These are phyloP conservation scores for Osmerus eperlanus DNA, from an alignment of 2,113 vertebrate genomes.

Conservation along the genomic window DNA sequence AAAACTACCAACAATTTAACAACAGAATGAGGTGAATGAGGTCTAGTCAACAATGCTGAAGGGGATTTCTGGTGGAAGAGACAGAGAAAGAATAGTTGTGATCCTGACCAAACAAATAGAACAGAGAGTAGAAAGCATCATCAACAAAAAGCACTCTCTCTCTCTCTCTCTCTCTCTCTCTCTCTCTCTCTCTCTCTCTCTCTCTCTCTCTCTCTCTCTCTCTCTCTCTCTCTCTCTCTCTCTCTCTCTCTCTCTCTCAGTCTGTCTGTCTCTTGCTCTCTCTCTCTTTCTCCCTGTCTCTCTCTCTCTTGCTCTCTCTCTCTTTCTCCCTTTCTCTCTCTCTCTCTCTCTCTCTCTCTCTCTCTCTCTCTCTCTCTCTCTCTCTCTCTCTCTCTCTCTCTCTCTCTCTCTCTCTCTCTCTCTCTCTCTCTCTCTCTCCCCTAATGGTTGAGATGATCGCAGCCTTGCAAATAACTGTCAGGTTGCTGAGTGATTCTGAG, in stretches of 20 bases:
- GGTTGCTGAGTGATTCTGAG: slow-evolving; percentile 24
- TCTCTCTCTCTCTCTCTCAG: background rate
- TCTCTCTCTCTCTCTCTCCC: background rate
- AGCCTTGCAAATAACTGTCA: slow-evolving; percentile 28
- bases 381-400: background rate
- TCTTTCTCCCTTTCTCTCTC: background rate
- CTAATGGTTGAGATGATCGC: slow-evolving; percentile 5
- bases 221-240: background rate
- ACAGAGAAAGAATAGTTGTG: no score
- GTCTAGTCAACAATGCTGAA: background rate
- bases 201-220: background rate
- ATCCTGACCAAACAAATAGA: no score
- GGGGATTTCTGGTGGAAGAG: no score
- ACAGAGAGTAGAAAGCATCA: no score
- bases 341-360: background rate
- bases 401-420: no score
- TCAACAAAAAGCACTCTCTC: no score
- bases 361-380: slow-evolving; percentile 2
- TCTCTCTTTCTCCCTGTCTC: background rate
- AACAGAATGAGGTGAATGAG: background rate
- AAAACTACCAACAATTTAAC: no score
- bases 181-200: no score
- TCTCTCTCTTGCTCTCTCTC: background rate
- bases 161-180: background rate
- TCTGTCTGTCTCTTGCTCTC: no score